Evolutionary conservation across 2,888 invertebrate species (phyloP), one percentile per base, ranked within the genome.

Genomic region (Julus scandinavius): DNA sequence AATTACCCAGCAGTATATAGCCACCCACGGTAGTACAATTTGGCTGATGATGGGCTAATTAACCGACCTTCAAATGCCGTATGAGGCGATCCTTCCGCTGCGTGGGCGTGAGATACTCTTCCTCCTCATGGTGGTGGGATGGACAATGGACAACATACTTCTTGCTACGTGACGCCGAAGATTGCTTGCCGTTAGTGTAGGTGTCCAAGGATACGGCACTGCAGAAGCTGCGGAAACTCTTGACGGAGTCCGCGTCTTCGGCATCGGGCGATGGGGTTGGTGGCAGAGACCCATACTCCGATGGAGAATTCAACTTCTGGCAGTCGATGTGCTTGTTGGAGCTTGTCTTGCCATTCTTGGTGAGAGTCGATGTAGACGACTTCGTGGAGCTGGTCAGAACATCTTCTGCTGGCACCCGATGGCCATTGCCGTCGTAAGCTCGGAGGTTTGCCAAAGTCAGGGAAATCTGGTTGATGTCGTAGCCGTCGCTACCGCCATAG

Each of bases 61-160:
- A 45, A 87, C 45, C 15, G 88, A 87, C 93, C 92, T 93, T 93
- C 85, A 97, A 94, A 89, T 95, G 94, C 89, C 95, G 94, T 63
- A 97, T 95, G 92, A 97, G 96, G 90, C 95, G 94, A 91, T 96
- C 96, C 13, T 96, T 96, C 89, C 97, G 93, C 92, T 97, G 97
- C 0, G 97, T 97, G 17, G 97, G 97, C 87, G 97, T 97, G 89
- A 97, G 94, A 92, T 97, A 97, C 91, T 97, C 96, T 89, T 96
- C 95, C 85, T 95, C 96, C 87, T 96, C 86, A 11, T 89, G 90
- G 72, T 90, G 89, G 86, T 90, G 90, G 90, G 96, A 95, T 88
- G 96, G 96, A 92, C 97, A 97, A 92, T 97, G 97, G 87, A 97
- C 95, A 89, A 97, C 96, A 92, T 96, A 97, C 83, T 89, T 90